Conservation (phyloP, 2,113 vertebrate species). For the Pipa parva region DNA sequence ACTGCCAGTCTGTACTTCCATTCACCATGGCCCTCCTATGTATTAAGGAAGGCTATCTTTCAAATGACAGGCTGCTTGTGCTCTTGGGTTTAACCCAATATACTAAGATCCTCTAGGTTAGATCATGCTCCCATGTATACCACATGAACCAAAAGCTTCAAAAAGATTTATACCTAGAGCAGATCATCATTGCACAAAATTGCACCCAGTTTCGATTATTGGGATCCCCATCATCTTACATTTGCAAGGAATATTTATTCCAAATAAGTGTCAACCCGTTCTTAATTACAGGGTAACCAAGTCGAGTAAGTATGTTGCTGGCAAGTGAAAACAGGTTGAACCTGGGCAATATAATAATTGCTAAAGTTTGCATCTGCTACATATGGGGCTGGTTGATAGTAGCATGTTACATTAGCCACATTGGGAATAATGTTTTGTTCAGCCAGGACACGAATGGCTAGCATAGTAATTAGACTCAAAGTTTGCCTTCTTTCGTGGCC, state of each 20-base stretch:
- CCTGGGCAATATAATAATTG: slow-evolving; percentile 98
- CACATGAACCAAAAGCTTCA: slow-evolving; percentile 66
- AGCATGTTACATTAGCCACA: slow-evolving; percentile 96
- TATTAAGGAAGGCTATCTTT: slow-evolving; percentile 58
- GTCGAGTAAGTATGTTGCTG: slow-evolving; percentile 92
- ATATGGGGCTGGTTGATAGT: slow-evolving; percentile 97
- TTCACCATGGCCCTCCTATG: slow-evolving; percentile 54
- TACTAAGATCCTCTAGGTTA: slow-evolving; percentile 48
- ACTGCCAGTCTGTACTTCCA: slow-evolving; percentile 72
- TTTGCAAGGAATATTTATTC: slow-evolving; percentile 43
- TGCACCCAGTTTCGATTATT: slow-evolving; percentile 56
- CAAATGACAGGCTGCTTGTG: slow-evolving; percentile 64
- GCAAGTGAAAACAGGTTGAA: slow-evolving; percentile 93
- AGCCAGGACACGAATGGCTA: slow-evolving; percentile 90
- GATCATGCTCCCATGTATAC: slow-evolving; percentile 60
- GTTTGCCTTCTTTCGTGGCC: slow-evolving; percentile 97
- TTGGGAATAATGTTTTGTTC: slow-evolving; percentile 98
- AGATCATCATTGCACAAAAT: slow-evolving; percentile 68
- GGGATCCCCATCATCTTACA: slow-evolving; percentile 42
- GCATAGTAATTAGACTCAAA: slow-evolving; percentile 93
- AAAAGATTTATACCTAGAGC: slow-evolving; percentile 66
- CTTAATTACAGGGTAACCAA: slow-evolving; percentile 97
- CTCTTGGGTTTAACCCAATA: slow-evolving; percentile 63
- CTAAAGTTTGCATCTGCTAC: slow-evolving; percentile 97
- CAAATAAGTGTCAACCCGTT: slow-evolving; percentile 43